Evolutionary conservation across 1,140 invertebrate genomes (phyloP).

Genomic region (Bombus consobrinus): DNA sequence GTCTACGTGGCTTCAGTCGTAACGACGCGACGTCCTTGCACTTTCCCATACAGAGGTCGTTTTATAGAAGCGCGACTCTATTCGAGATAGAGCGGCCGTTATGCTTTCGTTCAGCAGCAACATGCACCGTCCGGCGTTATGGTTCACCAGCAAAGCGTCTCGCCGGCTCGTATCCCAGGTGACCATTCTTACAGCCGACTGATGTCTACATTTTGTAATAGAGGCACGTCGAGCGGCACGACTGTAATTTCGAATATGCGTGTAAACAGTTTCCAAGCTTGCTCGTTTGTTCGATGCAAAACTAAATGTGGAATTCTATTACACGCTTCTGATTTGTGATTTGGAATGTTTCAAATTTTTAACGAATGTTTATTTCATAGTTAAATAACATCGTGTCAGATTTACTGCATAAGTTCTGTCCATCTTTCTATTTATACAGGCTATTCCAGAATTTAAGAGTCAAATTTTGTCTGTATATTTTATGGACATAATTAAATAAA

Average conservation of each 20-base stretch:
- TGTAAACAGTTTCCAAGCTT: conserved; percentile 1
- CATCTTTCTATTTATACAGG: no score
- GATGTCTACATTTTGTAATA: conserved; percentile 37
- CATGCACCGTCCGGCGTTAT: conserved; percentile 42
- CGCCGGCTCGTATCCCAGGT: neutral
- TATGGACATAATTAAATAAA: neutral
- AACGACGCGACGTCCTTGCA: conserved; percentile 71
- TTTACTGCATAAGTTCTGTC: no score
- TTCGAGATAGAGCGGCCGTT: conserved; percentile 59
- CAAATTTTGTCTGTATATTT: no score
- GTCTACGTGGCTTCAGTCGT: conserved; percentile 57
- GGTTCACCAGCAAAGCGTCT: conserved; percentile 4
- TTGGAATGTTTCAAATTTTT: neutral
- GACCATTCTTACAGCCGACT: neutral
- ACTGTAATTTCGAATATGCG: conserved; percentile 9
- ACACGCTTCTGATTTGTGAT: neutral
- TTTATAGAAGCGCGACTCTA: conserved; percentile 65
- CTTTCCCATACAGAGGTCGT: conserved; percentile 68
- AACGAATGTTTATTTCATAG: neutral
- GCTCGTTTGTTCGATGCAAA: neutral
- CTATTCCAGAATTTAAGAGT: no score
- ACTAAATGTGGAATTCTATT: neutral
- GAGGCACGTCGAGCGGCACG: neutral
- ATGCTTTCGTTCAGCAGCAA: conserved; percentile 58
- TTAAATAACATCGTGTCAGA: neutral